Base-by-base conservation (phyloP, 2,113 vertebrate genomes). In the Paracanthobrama guichenoti region DNA sequence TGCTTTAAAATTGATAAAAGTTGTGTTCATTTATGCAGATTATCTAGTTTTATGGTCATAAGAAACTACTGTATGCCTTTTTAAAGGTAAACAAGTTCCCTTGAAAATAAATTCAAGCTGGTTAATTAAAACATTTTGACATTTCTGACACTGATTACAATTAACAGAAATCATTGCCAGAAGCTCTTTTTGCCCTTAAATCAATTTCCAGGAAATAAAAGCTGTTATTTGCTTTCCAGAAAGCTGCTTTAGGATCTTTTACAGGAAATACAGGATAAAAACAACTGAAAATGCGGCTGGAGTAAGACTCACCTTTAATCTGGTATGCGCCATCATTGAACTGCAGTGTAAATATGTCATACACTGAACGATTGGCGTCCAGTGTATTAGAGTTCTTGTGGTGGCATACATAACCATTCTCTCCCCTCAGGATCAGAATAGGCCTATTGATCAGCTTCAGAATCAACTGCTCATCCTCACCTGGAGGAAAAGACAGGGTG, bases 401-500 rank as follows among this genome's bases (percentile, higher is more conserved):
- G 90, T 95, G 95, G 88, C 97, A 96, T 84, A 99, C 95, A 24
- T 97, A 99, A 66, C 98, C 98, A 3, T 98, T 96, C 85, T 94
- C 93, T 2, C 98, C 97, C 0, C 97, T 95, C 75, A 99, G 95
- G 90, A 99, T 97, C 91, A 99, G 88, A 87, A 98, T 95, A 24
- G 97, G 98, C 55, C 98, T 93, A 91, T 99, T 99, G 90, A 98
- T 97, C 55, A 98, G 94, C 90, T 97, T 98, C 86, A 99, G 91
- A n/a, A 91, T 90, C 85, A 99, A 95, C 88, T 96, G 93, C 83
- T 99, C 97, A 0, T 97, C 97, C 86, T 96, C 95, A 18, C 97
- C 98, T 99, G 92, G 1, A 0, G 9, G 6, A 16, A 59, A 60
- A 59, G n/a, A 16, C 26, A 78, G 18, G 50, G 22, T 9, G 31